Evolutionary conservation across 2,797 vertebrate genomes (phyloP), one percentile per base, ranked within the genome.

Genomic region (Anas capensis): DNA sequence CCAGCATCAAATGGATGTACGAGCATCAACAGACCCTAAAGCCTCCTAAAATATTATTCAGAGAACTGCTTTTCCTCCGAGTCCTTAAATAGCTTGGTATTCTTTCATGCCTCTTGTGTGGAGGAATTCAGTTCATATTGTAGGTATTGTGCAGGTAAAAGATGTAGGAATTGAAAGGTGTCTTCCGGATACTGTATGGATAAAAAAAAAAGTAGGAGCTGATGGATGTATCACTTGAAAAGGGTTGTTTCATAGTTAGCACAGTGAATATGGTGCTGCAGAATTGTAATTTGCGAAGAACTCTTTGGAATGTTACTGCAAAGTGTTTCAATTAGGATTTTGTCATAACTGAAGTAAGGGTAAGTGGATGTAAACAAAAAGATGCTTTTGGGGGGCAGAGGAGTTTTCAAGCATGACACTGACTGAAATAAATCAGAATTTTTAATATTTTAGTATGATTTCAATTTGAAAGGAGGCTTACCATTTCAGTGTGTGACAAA

Each of bases 391-490:
- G 70, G 8, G 49, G 33, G 21, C 34, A 51, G 26, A 38, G n/a
- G 51, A 51, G n/a, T 53, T 82, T 60, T n/a, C 18, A 5, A 51
- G 20, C 15, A 8, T 34, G 34, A 82, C 7, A 66, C 6, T 11
- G 9, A 5, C 16, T 62, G 34, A 82, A 90, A 71, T 75, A 90
- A 86, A 46, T 53, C 13, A 64, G n/a, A 38, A 26, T 60, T 88
- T 80, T 80, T 84, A 10, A 4, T n/a, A 24, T 42, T 60, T 62
- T 66, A 44, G 10, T 70, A 34, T 29, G 7, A 53, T 82, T 83
- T 78, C 15, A 54, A 5, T 69, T 82, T 29, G 38, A 83, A 90
- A 64, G 40, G n/a, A 83, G 53, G 5, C 66, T 18, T 38, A 12
- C 27, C 26, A 17, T 61, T 38, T 11, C 34, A 18, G 3, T 27